Conservation (phyloP, 2,888 invertebrate species). For the Cenopis cana region DNA sequence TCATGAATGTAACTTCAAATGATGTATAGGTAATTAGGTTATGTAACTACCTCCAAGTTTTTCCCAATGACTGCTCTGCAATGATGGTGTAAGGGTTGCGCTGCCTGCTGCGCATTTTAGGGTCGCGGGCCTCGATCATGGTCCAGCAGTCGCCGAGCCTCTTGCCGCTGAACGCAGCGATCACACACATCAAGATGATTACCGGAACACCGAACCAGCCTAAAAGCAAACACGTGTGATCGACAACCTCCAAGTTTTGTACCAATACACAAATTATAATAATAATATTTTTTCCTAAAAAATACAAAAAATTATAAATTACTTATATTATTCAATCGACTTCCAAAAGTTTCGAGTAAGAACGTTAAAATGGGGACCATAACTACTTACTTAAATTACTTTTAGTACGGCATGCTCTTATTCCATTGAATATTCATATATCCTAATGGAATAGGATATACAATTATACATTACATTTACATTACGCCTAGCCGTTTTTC, state of each 20-base stretch:
- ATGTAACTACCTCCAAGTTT: constrained; percentile 79
- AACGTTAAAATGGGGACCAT: neutral
- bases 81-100: constrained; percentile 89
- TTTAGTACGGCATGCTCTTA: neutral
- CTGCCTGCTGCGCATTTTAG: constrained; percentile 83
- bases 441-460: no score
- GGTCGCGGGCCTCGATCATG: constrained; percentile 87
- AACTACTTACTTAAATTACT: no score
- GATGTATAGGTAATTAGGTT: no score
- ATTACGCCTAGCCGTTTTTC: no score
- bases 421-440: neutral
- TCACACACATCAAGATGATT: constrained; percentile 84
- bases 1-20: no score
- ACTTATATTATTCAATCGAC: neutral
- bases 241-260: neutral
- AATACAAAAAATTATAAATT: no score
- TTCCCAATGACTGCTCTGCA: constrained; percentile 86
- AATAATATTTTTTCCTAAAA: no score
- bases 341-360: neutral
- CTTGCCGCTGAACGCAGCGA: constrained; percentile 88
- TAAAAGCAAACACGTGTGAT: constrained; percentile 54
- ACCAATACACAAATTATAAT: no score
- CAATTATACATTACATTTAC: no score
- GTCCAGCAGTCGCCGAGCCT: constrained; percentile 89
- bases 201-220: constrained; percentile 88